A percentile compares a stretch with the other conserved stretches of the same genome.
phyloP scores from a whole-genome alignment of 2,113 vertebrate species.

The Serinus canaria region DNA sequence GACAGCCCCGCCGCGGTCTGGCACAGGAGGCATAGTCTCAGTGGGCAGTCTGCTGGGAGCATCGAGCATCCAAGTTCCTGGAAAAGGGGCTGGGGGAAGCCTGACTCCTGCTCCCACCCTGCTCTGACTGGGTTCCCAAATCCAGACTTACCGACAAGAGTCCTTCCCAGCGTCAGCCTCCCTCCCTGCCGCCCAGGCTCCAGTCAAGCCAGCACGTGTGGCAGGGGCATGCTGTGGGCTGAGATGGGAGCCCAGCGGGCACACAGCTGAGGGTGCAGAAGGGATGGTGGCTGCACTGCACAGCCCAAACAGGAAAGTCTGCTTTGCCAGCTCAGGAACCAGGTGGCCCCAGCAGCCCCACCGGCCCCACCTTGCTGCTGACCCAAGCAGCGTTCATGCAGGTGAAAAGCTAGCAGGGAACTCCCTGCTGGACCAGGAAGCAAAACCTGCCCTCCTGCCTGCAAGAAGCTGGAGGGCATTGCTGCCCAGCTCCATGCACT shows the following conservation, averaged over 20 bases:
- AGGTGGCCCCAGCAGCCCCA: not conserved
- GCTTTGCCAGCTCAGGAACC: conserved; percentile 41
- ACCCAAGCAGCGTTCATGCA: not conserved
- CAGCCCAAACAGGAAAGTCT: conserved; percentile 35
- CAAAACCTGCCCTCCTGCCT: not conserved
- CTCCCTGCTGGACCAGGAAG: conserved; percentile 49
- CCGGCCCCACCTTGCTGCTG: not conserved
- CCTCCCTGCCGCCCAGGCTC: not conserved
- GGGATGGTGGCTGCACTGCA: not conserved
- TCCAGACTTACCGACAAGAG: not conserved
- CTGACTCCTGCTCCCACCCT: not conserved
- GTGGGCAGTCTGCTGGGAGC: not conserved
- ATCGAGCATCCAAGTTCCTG: not conserved
- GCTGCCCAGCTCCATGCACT: not conserved
- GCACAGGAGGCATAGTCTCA: not conserved
- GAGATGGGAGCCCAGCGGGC: accelerated
- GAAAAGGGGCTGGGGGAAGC: not conserved
- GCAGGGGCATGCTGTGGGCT: not conserved
- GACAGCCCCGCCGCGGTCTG: not conserved
- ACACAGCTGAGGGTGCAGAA: not conserved
- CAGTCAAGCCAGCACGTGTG: accelerated
- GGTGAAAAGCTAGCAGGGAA: not conserved
- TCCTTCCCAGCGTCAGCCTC: not conserved
- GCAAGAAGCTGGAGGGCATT: not conserved
- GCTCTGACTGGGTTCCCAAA: not conserved